Base-by-base conservation (phyloP, 1,140 invertebrate species). In the Latrodectus geometricus region DNA sequence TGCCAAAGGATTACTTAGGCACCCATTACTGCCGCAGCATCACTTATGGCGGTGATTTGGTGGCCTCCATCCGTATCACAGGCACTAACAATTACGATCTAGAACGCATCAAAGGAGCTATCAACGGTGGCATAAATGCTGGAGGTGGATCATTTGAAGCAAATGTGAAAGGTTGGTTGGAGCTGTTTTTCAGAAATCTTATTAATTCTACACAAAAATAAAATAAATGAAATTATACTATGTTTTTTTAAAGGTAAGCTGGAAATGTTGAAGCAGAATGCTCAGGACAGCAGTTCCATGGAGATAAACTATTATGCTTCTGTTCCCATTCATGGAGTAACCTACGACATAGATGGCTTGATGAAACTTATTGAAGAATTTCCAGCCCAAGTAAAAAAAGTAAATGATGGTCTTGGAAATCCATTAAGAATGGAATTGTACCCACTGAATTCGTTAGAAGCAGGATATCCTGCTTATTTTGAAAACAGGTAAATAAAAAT, bases 21-120 rank as follows among this genome's bases (percentile, higher is more conserved):
- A 88, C 88, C 7, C 88, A 88, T 15, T 88, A 81, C 50, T 77
- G 75, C 35, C 23, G 88, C 0, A 88, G 83, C 56, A 65, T 86
- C 35, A 88, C 83, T 0, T 88, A 88, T 48, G 88, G 88, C 0
- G 88, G 88, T 0, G 88, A 86, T n/a, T 52, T 88, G 48, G 49
- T 88, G 9, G 88, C 88, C 5, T 88, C 88, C 0, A 50, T 88
- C 0, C 35, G 82, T 2, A 56, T 88, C 82, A 75, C 35, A 8
- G 61, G 73, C 12, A n/a, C 20, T 3, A 81, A 86, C 50, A 65
- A 48, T 8, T 70, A 54, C 52, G 83, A 88, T 5, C 20, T 73
- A 8, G 52, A 75, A 56, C 49, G 69, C 7, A 86, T 88, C n/a
- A 85, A 82, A 75, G 87, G 54, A n/a, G 82, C 87, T 15, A 49